Conservation (phyloP, 1,140 invertebrate species). For the Brachionus calyciflorus region DNA sequence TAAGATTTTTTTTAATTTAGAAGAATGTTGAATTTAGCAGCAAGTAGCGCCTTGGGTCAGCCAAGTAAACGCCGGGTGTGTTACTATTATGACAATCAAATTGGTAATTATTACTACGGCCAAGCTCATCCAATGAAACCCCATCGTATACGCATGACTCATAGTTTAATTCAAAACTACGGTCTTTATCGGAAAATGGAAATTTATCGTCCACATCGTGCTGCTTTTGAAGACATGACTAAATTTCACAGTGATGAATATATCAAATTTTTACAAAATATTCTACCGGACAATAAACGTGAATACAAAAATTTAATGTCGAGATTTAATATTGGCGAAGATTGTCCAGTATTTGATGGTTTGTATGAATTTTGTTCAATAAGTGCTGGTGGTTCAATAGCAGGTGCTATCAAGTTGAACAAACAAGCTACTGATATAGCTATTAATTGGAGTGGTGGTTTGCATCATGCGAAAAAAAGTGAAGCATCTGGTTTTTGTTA, state of each 20-base stretch:
- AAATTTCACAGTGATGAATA: conserved; percentile 99
- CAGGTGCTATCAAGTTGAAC: conserved; percentile 62
- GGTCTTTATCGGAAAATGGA: conserved; percentile 94
- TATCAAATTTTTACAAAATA: conserved; percentile 91
- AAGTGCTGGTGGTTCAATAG: conserved; percentile 91
- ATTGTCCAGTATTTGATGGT: conserved; percentile 90
- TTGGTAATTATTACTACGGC: conserved; percentile 46
- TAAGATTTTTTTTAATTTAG: no score
- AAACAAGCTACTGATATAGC: conserved; percentile 76
- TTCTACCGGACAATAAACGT: conserved; percentile 97
- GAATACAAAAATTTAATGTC: conserved; percentile 99
- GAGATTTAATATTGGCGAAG: conserved; percentile 88
- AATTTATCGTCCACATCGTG: conserved; percentile 89
- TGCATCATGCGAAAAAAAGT: conserved; percentile 99
- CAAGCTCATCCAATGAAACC: conserved; percentile 99
- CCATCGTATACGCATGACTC: conserved; percentile 86
- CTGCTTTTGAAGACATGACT: conserved; percentile 98
- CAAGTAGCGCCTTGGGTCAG: conserved; percentile 34
- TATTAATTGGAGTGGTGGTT: conserved; percentile 96
- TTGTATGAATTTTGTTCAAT: conserved; percentile 98
- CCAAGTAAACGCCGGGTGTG: conserved; percentile 28
- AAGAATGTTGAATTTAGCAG: conserved; percentile 28
- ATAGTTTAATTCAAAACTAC: conserved; percentile 92
- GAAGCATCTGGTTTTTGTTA: conserved; percentile 97
- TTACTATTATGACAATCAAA: conserved; percentile 47